phyloP scores from a whole-genome alignment of 1,140 invertebrate species.

The Kradibia gibbosae region DNA sequence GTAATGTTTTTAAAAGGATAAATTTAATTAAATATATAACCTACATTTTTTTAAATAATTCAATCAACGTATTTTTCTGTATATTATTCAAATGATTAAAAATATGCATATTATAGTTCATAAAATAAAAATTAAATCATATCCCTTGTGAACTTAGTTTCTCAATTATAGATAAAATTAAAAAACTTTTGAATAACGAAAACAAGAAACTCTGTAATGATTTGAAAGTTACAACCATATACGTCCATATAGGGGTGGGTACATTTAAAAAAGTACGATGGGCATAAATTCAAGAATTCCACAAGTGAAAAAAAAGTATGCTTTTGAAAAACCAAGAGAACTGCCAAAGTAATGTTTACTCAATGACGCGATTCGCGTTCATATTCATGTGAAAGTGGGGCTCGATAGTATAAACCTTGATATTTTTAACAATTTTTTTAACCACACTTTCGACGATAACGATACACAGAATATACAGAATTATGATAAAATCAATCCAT shows the following conservation, averaged over 20 bases:
- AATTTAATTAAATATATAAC: too few relatives aligned
- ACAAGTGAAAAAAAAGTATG: conserved; percentile 15
- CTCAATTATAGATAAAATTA: background rate
- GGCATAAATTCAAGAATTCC: background rate
- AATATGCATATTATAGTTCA: too few relatives aligned
- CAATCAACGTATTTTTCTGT: too few relatives aligned
- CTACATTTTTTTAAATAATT: too few relatives aligned
- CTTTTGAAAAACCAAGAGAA: background rate
- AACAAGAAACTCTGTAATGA: background rate
- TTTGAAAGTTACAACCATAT: background rate
- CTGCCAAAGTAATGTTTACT: background rate
- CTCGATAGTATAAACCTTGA: background rate
- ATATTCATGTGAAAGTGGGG: conserved; percentile 6
- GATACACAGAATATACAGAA: background rate
- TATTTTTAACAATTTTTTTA: background rate
- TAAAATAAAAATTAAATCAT: background rate
- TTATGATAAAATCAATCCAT: conserved; percentile 3
- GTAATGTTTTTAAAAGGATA: too few relatives aligned
- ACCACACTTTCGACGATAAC: conserved; percentile 6
- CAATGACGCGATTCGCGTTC: conserved; percentile 8
- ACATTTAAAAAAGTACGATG: background rate
- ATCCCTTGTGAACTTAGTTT: background rate
- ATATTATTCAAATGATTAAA: too few relatives aligned
- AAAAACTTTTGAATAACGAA: background rate
- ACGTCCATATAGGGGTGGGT: background rate